These are phyloP conservation scores for Asarcornis scutulata DNA, from an alignment of 2,113 vertebrate genomes.

Conservation along the genomic window DNA sequence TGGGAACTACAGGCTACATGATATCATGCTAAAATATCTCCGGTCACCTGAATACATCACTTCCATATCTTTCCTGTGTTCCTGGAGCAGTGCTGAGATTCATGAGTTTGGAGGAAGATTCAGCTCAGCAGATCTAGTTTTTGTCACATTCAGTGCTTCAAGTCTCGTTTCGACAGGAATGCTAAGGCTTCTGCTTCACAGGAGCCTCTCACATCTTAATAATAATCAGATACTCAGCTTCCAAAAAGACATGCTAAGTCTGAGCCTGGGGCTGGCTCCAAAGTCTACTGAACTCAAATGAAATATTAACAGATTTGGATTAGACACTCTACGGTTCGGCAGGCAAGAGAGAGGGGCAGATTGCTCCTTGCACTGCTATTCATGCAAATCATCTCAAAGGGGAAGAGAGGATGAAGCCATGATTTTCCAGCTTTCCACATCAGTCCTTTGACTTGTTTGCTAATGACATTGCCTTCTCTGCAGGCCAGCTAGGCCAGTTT, in stretches of 20 bases:
- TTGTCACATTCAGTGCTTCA: not conserved
- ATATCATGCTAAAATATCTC: not conserved
- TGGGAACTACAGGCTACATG: not conserved
- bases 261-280: slow-evolving; percentile 60
- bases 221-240: slow-evolving; percentile 57
- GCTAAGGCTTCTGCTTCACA: slow-evolving; percentile 48
- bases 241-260: slow-evolving; percentile 39
- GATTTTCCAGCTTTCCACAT: not conserved
- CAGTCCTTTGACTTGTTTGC: not conserved
- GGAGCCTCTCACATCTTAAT: slow-evolving; percentile 57
- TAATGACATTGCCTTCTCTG: not conserved
- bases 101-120: not conserved
- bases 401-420: not conserved
- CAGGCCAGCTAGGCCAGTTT: not conserved
- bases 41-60: not conserved
- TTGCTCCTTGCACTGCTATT: not conserved
- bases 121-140: not conserved
- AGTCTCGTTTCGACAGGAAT: not conserved
- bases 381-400: slow-evolving; percentile 24
- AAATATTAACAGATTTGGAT: slow-evolving; percentile 60
- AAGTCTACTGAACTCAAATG: slow-evolving; percentile 16
- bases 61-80: not conserved
- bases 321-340: not conserved
- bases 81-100: not conserved
- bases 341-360: slow-evolving; percentile 18